phyloP scores from a whole-genome alignment of 2,888 invertebrate species.

The Lasioglossum malachurum region DNA sequence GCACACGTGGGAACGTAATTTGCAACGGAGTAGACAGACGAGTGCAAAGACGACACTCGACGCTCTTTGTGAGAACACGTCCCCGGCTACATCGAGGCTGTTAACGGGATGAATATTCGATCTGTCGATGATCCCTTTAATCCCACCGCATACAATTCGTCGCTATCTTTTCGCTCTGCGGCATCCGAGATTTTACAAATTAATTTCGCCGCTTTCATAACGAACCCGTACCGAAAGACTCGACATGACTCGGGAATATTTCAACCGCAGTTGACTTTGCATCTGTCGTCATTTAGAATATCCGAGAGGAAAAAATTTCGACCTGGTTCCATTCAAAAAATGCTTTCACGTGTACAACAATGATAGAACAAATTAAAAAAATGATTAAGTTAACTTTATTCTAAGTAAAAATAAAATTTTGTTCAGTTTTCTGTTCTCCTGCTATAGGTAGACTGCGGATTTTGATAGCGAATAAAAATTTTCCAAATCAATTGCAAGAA shows the following conservation, averaged over 20 bases:
- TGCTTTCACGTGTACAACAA: neutral
- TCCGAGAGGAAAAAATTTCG: neutral
- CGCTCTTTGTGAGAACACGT: constrained; percentile 25
- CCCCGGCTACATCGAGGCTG: constrained; percentile 5
- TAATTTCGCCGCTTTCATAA: neutral
- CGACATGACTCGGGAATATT: neutral
- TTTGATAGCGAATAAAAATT: too few relatives aligned
- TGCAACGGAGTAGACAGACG: constrained; percentile 25
- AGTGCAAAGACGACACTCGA: constrained; percentile 52
- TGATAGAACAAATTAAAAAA: too few relatives aligned
- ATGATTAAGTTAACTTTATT: too few relatives aligned
- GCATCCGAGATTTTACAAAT: neutral
- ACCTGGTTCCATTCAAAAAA: neutral
- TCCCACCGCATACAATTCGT: constrained; percentile 10
- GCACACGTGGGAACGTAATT: constrained; percentile 36
- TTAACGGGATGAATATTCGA: constrained; percentile 60
- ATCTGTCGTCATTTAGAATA: neutral
- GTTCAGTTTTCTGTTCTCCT: too few relatives aligned
- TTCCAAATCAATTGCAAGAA: too few relatives aligned
- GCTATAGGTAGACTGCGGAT: too few relatives aligned
- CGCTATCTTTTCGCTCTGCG: constrained; percentile 5
- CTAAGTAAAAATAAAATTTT: too few relatives aligned
- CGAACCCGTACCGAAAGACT: neutral
- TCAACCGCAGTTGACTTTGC: constrained; percentile 18
- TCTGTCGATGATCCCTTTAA: constrained; percentile 42